A percentile compares a stretch with the other conserved stretches of the same genome.
These are phyloP conservation scores for Synergus gifuensis DNA, from an alignment of 2,888 invertebrate genomes.

Conservation along the genomic window DNA sequence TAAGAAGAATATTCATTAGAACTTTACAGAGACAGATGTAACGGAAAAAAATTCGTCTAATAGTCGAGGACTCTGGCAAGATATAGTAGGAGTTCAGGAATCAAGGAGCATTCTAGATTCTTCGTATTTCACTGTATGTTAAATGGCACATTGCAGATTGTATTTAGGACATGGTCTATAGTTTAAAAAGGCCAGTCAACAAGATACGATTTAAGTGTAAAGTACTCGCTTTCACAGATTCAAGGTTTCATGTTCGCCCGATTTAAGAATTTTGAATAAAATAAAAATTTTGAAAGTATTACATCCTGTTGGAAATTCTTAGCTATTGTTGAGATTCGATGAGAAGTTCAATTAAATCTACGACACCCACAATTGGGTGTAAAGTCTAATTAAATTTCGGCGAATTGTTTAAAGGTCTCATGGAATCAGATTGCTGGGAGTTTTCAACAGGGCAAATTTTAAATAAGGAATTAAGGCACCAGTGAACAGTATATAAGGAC, in stretches of 20 bases:
- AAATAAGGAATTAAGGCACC: not conserved
- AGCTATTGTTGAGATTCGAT: not conserved
- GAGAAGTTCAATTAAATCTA: not conserved
- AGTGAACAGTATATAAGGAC: no score
- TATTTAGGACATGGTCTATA: constrained; percentile 25
- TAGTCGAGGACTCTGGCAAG: constrained; percentile 61
- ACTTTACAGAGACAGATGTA: constrained; percentile 77
- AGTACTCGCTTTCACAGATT: constrained; percentile 14
- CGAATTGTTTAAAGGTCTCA: not conserved
- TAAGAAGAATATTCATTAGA: constrained; percentile 64
- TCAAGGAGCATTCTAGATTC: constrained; percentile 39
- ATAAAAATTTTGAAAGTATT: not conserved
- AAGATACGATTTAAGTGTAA: not conserved
- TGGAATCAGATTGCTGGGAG: not conserved
- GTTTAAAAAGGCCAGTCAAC: constrained; percentile 1
- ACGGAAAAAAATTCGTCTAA: constrained; percentile 70
- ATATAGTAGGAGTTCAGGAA: constrained; percentile 59
- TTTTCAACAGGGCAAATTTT: not conserved
- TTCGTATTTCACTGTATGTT: constrained; percentile 24
- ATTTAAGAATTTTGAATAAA: not conserved
- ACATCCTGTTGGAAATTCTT: constrained; percentile 11
- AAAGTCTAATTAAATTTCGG: not conserved
- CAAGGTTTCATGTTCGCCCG: not conserved
- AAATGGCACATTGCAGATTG: constrained; percentile 49
- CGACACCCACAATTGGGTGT: no score